phyloP scores from a whole-genome alignment of 2,113 vertebrate species.

The Muscicapa adusta region DNA sequence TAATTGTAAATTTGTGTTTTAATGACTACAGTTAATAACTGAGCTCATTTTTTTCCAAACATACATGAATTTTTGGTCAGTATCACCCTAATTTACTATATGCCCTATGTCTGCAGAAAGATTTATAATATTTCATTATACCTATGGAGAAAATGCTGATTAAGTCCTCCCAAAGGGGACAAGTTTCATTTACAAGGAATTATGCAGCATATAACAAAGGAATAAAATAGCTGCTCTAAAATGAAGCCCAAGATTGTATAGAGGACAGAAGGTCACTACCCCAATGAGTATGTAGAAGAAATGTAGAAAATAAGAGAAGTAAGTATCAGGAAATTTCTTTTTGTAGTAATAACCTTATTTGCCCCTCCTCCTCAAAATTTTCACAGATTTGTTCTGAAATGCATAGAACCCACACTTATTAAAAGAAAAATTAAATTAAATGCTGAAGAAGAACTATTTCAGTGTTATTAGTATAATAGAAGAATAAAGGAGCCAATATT shows the following conservation, averaged over 20 bases:
- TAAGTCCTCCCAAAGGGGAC: background rate
- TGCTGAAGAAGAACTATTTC: background rate
- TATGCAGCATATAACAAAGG: background rate
- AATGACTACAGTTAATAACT: slow-evolving; percentile 40
- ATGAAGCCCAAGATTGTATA: background rate
- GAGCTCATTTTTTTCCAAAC: background rate
- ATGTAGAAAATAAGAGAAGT: background rate
- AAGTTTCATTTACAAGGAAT: background rate
- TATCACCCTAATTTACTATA: slow-evolving; percentile 22
- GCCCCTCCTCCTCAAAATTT: background rate
- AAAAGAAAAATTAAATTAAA: background rate
- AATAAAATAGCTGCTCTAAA: background rate
- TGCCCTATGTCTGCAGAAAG: background rate
- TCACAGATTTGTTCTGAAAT: background rate
- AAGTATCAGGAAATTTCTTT: background rate
- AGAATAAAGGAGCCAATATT: background rate
- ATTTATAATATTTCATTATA: slow-evolving; percentile 31
- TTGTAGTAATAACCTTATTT: background rate
- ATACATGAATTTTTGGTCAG: slow-evolving; percentile 27
- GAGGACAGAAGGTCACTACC: background rate
- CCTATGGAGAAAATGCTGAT: background rate
- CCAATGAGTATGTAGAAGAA: background rate
- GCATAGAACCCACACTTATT: background rate
- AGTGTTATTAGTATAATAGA: background rate
- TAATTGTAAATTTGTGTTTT: slow-evolving; percentile 50